Percentiles rank a stretch among this genome's conserved stretches.
Evolutionary conservation across 2,888 invertebrate genomes (phyloP).

Genomic region (Eulithis prunata): DNA sequence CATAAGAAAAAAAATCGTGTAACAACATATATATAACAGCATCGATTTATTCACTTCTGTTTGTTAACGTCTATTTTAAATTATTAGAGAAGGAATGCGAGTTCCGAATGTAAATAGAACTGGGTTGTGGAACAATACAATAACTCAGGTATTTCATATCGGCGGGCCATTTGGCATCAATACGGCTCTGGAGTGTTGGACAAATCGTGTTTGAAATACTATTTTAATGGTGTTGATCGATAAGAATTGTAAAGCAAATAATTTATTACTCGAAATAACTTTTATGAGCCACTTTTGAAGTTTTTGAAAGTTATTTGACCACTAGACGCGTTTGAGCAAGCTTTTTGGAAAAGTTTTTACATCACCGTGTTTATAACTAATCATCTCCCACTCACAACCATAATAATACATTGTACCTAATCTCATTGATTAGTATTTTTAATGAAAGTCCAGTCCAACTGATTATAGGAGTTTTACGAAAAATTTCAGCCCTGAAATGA

Average conservation of each 20-base stretch:
- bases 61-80: constrained; percentile 49
- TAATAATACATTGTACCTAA: no score
- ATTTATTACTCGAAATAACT: neutral
- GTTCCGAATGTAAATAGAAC: constrained; percentile 53
- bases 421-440: neutral
- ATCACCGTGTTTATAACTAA: no score
- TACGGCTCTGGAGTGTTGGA: constrained; percentile 36
- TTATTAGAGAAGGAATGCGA: constrained; percentile 46
- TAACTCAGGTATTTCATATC: constrained; percentile 45
- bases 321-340: no score
- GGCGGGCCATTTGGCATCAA: constrained; percentile 41
- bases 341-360: no score
- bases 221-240: constrained; percentile 19
- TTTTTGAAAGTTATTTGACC: no score
- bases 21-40: constrained; percentile 4
- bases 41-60: constrained; percentile 48
- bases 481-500: neutral
- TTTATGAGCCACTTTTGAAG: no score
- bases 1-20: neutral
- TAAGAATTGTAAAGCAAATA: constrained; percentile 7
- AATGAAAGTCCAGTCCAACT: neutral
- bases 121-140: constrained; percentile 43
- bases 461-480: neutral
- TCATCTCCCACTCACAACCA: no score
- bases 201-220: constrained; percentile 27